Evolutionary conservation across 2,797 vertebrate genomes (phyloP).

Genomic region (Tinamus major): DNA sequence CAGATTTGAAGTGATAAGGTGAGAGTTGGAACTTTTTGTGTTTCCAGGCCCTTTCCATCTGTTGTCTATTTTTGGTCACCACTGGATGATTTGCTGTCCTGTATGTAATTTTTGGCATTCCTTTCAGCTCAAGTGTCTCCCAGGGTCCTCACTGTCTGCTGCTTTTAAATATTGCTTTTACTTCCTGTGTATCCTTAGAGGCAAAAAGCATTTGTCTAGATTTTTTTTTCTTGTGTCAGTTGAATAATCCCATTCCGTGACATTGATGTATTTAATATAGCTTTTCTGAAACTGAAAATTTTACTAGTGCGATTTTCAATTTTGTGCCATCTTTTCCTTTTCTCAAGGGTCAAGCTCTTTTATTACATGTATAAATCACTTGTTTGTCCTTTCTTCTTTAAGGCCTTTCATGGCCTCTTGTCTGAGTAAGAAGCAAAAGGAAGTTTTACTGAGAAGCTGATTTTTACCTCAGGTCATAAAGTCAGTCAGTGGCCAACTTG

Average conservation of each 20-base stretch:
- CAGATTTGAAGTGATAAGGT: background rate
- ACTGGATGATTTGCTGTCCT: background rate
- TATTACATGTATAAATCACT: background rate
- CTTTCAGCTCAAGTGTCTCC: background rate
- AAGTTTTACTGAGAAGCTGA: background rate
- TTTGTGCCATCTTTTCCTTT: background rate
- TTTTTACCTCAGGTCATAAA: background rate
- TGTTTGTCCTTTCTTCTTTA: background rate
- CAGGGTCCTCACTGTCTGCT: background rate
- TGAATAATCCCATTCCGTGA: background rate
- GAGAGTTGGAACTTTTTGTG: background rate
- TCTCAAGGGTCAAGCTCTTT: background rate
- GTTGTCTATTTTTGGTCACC: background rate
- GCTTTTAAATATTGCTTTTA: background rate
- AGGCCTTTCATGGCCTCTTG: accelerated
- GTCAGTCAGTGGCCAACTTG: background rate
- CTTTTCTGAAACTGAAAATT: background rate
- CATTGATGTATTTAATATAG: background rate
- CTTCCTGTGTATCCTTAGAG: background rate
- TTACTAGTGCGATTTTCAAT: background rate
- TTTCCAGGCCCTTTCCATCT: background rate
- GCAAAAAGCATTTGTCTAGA: background rate
- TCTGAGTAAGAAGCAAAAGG: background rate
- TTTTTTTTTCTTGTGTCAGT: background rate
- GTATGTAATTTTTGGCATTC: background rate